Base-by-base conservation (phyloP, 2,797 vertebrate genomes). In the Rhynchonycteris naso region DNA sequence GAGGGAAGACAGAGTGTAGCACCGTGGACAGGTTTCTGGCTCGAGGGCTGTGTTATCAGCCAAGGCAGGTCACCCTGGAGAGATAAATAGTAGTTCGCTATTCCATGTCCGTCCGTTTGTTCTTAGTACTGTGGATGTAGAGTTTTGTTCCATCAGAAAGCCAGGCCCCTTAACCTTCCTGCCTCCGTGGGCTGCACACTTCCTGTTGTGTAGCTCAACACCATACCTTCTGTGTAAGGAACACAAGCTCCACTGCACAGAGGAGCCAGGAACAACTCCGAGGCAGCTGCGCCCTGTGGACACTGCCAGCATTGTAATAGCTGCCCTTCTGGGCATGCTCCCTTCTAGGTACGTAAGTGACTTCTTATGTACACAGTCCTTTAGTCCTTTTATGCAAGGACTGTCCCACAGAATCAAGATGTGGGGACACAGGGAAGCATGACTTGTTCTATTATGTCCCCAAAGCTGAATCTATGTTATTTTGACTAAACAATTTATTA, bases 61-160 rank as follows among this genome's bases (percentile, higher is more conserved):
- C 5, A 2, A 50, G 58, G 74, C 54, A 1, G 22, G 11, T 52
- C 30, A 9, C 8, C 19, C 16, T 38, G 33, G 15, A 76, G 50
- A 33, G 33, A 81, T 19, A 69, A 1, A 81, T 19, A 69, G 1
- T 1, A 2, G 3, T 22, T 0, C 0, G 0, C 4, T 28, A 8
- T 3, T 43, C 7, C 26, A 0, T 1, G 33, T 6, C 26, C 12
- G 26, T 26, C n/a, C 74, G 7, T 15, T 74, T n/a, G 11, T 71
- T 81, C 38, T 88, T 79, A 83, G 19, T 1, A 21, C 4, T 10
- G 2, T 9, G 79, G 74, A 14, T 13, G 26, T 10, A 54, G 52
- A 30, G 3, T n/a, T 88, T 43, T 33, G 0, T 21, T 63, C 21
- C 58, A 4, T 61, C 59, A 6, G 72, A 30, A 68, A 85, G 58